Evolutionary conservation across 2,113 vertebrate genomes (phyloP).

Genomic region (Rhinolophus sinicus): DNA sequence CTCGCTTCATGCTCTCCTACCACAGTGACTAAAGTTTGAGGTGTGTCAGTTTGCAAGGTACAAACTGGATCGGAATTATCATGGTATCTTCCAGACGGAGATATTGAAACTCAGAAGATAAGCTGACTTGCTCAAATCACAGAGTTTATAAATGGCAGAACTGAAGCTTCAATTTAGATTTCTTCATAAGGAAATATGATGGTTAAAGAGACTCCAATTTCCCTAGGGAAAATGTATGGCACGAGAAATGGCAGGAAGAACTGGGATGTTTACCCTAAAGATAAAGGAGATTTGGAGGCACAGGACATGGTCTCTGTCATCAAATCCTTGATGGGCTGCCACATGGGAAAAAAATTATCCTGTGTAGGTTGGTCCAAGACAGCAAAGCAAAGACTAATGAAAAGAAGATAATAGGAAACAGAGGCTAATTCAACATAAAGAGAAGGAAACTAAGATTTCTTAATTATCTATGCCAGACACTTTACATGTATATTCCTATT

Average conservation of each 20-base stretch:
- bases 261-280: background rate
- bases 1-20: background rate
- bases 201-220: background rate
- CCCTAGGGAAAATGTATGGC: background rate
- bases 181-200: background rate
- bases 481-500: background rate
- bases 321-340: background rate
- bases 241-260: background rate
- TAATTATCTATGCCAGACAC: background rate
- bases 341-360: background rate
- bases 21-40: background rate
- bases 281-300: background rate
- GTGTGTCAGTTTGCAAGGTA: background rate
- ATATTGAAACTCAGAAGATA: slow-evolving; percentile 24
- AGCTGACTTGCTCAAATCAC: background rate
- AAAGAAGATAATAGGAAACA: background rate
- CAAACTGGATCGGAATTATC: background rate
- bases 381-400: background rate
- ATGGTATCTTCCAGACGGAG: background rate
- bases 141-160: slow-evolving; percentile 37
- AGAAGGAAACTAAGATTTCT: slow-evolving; percentile 9
- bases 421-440: background rate
- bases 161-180: background rate
- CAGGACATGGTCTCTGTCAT: background rate
- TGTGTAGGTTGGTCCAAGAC: background rate